A percentile compares a stretch with the other conserved stretches of the same genome.
These are phyloP conservation scores for Lutraria rhynchaena DNA, from an alignment of 1,140 invertebrate species.

Conservation along the genomic window DNA sequence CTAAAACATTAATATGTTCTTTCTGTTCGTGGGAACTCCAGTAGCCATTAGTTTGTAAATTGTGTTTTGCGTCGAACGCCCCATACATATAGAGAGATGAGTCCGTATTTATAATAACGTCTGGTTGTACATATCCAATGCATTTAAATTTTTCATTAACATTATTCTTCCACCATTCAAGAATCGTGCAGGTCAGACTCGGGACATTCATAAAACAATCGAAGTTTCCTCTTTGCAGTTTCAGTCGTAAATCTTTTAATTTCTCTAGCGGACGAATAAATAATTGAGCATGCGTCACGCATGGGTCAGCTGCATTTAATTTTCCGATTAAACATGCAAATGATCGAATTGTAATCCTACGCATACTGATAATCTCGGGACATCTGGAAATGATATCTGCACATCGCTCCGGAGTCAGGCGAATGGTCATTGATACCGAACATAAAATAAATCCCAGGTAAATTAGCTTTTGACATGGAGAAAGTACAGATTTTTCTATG, in stretches of 20 bases:
- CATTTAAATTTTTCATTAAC: no score
- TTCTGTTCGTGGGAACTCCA: constrained; percentile 9
- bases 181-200: not conserved
- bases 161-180: not conserved
- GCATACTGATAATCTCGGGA: not conserved
- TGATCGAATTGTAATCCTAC: not conserved
- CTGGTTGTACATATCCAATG: no score
- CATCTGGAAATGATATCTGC: not conserved
- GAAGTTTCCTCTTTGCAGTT: constrained; percentile 4
- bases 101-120: constrained; percentile 4
- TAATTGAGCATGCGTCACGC: not conserved
- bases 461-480: not conserved
- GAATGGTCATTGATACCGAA: constrained; percentile 5
- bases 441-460: constrained; percentile 23
- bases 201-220: constrained; percentile 6
- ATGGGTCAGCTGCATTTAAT: constrained; percentile 4
- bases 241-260: not conserved
- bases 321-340: constrained; percentile 29
- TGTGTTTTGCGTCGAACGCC: constrained; percentile 18
- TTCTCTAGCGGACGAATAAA: constrained; percentile 10
- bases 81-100: constrained; percentile 14
- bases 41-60: constrained; percentile 3
- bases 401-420: not conserved
- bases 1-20: constrained; percentile 28
- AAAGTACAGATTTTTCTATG: not conserved